A percentile compares a stretch with the other conserved stretches of the same genome.
These are phyloP conservation scores for Muscicapa adusta DNA, from an alignment of 2,113 vertebrate species.

Conservation along the genomic window DNA sequence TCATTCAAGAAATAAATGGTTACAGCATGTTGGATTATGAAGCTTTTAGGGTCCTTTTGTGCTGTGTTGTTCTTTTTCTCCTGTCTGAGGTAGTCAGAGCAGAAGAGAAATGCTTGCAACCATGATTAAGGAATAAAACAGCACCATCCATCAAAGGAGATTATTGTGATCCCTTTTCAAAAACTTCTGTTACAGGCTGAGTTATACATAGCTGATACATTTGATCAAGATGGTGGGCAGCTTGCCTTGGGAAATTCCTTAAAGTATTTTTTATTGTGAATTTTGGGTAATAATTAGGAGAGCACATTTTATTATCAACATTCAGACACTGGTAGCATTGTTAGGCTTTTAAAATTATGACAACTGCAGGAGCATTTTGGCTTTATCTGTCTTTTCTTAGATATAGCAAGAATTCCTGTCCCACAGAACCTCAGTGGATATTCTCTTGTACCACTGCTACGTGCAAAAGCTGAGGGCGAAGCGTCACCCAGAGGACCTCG, in stretches of 20 bases:
- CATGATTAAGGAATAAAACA: neutral
- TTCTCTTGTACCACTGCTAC: conserved; percentile 80
- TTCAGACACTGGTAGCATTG: neutral
- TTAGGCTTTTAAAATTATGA: neutral
- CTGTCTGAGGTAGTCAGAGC: neutral
- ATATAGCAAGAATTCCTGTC: conserved; percentile 78
- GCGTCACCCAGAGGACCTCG: neutral
- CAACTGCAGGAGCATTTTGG: neutral
- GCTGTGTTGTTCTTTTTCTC: neutral
- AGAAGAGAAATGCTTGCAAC: neutral
- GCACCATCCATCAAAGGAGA: neutral
- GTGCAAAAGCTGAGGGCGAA: neutral
- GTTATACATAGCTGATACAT: neutral
- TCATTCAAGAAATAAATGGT: neutral
- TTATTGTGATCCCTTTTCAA: rapidly evolving
- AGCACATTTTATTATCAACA: neutral
- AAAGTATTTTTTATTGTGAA: neutral
- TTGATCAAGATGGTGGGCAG: neutral
- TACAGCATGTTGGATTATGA: neutral
- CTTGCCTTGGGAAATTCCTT: neutral
- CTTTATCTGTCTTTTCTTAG: conserved; percentile 66
- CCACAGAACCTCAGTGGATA: conserved; percentile 81
- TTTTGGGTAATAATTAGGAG: neutral
- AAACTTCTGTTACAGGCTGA: neutral
- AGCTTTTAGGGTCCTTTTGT: neutral